Conservation (phyloP, 2,797 vertebrate species). For the Hippoglossus hippoglossus region DNA sequence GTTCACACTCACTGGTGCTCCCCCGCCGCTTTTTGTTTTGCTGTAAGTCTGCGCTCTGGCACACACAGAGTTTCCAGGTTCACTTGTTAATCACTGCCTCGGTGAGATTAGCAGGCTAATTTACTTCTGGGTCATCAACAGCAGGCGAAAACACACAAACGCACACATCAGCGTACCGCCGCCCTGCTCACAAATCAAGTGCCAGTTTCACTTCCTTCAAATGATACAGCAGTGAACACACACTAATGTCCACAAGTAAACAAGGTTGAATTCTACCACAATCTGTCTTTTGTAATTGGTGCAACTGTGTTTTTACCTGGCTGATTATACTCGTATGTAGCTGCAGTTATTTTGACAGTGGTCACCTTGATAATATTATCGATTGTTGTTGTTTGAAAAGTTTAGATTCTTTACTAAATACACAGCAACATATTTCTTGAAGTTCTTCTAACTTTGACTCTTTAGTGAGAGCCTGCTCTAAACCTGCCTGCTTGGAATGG, state of each 20-base stretch:
- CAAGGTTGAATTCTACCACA: conserved; percentile 26
- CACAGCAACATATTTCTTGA: neutral
- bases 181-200: conserved; percentile 59
- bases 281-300: conserved; percentile 21
- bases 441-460: neutral
- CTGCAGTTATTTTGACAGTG: neutral
- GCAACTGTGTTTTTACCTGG: conserved; percentile 10
- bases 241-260: conserved; percentile 39
- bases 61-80: conserved; percentile 76
- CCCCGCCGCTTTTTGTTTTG: conserved; percentile 80
- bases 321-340: neutral
- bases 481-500: too few species aligned
- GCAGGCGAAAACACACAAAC: conserved; percentile 63
- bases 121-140: conserved; percentile 84
- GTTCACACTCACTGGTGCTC: conserved; percentile 45
- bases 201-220: conserved; percentile 70
- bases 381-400: neutral
- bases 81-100: conserved; percentile 82
- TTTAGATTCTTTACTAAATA: neutral
- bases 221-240: conserved; percentile 53
- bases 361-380: neutral
- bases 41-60: conserved; percentile 72
- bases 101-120: conserved; percentile 84
- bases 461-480: neutral
- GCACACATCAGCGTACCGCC: conserved; percentile 50